phyloP scores from a whole-genome alignment of 1,140 invertebrate species.

The Caenorhabditis briggsae region DNA sequence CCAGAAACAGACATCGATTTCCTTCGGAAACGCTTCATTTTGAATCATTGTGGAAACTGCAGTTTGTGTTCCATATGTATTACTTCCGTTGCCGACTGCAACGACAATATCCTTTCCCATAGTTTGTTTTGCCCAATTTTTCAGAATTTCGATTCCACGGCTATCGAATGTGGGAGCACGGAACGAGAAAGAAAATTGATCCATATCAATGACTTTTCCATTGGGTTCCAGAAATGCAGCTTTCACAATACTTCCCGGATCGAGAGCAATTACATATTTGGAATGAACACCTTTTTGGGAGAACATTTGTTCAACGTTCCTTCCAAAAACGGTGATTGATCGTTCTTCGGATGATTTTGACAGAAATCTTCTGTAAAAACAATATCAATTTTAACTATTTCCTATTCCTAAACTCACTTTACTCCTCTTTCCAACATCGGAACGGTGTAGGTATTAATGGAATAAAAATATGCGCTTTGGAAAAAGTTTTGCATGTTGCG shows the following conservation, averaged over 20 bases:
- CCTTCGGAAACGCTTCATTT: constrained; percentile 80
- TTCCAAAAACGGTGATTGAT: constrained; percentile 87
- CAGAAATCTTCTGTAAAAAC: constrained; percentile 15
- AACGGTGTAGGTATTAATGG: constrained; percentile 24
- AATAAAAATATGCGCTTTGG: neutral
- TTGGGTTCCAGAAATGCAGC: constrained; percentile 84
- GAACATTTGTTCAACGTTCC: constrained; percentile 87
- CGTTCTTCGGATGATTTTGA: constrained; percentile 83
- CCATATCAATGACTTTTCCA: constrained; percentile 79
- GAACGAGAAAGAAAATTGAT: neutral
- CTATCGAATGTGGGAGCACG: neutral
- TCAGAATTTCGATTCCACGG: neutral
- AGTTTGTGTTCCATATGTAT: constrained; percentile 87
- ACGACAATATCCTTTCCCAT: constrained; percentile 82
- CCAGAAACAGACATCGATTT: constrained; percentile 82
- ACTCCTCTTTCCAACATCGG: constrained; percentile 29
- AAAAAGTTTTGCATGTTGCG: neutral
- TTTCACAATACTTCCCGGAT: constrained; percentile 90
- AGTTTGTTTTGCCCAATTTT: constrained; percentile 1
- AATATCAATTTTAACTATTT: constrained; percentile 66
- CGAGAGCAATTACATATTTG: constrained; percentile 86
- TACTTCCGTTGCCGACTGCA: constrained; percentile 89
- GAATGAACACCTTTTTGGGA: constrained; percentile 86
- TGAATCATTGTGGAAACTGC: constrained; percentile 84
- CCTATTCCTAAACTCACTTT: constrained; percentile 1